phyloP scores from a whole-genome alignment of 2,888 invertebrate species.

The Conomelus anceps region DNA sequence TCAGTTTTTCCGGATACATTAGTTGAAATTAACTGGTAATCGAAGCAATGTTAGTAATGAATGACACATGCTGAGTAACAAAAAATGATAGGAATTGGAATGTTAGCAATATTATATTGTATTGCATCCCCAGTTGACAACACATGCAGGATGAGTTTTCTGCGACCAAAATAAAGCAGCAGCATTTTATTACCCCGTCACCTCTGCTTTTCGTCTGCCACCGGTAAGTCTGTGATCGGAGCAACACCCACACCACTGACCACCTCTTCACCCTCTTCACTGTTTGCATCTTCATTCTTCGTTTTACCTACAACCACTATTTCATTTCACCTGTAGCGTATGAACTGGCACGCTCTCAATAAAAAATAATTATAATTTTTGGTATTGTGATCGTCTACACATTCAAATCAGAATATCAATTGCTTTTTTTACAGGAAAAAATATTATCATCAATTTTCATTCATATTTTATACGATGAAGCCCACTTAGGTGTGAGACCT shows the following conservation, averaged over 20 bases:
- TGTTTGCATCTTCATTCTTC: slow-evolving; percentile 17
- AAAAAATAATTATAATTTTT: slow-evolving; percentile 2
- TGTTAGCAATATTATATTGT: background rate
- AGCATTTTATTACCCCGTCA: slow-evolving; percentile 28
- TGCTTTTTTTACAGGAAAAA: background rate
- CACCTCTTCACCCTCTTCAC: background rate
- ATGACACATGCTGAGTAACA: background rate
- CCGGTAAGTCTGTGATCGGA: slow-evolving; percentile 29
- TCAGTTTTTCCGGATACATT: too few species aligned
- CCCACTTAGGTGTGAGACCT: too few species aligned
- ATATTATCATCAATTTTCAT: background rate
- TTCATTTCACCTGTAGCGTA: background rate
- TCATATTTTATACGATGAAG: too few species aligned
- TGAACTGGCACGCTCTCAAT: slow-evolving; percentile 22
- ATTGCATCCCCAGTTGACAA: background rate
- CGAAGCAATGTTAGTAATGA: background rate
- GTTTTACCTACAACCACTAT: slow-evolving; percentile 32
- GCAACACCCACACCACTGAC: slow-evolving; percentile 19
- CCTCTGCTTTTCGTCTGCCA: slow-evolving; percentile 32
- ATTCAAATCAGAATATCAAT: background rate
- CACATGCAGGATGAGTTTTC: background rate
- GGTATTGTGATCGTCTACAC: background rate
- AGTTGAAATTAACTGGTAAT: too few species aligned
- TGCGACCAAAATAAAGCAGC: too few species aligned
- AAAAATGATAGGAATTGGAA: background rate